phyloP scores from a whole-genome alignment of 2,113 vertebrate genomes.

The Dipodomys merriami region DNA sequence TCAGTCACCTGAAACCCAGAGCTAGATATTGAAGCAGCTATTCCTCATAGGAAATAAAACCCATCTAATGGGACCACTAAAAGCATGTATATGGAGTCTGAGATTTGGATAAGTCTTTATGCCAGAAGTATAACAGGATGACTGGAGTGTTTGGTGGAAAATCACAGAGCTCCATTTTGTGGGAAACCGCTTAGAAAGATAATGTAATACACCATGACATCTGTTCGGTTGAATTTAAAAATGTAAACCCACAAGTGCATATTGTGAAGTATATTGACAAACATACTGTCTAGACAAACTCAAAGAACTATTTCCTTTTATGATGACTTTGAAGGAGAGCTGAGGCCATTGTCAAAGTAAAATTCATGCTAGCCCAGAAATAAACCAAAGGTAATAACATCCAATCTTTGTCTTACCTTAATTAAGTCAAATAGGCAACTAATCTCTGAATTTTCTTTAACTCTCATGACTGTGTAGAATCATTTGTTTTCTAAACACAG shows the following conservation, averaged over 20 bases:
- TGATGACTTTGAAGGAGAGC: slow-evolving; percentile 31
- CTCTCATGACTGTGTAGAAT: not conserved
- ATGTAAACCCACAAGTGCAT: slow-evolving; percentile 51
- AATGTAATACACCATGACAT: slow-evolving; percentile 50
- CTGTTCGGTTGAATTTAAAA: slow-evolving; percentile 48
- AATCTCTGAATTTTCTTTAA: slow-evolving; percentile 42
- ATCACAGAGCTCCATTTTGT: slow-evolving; percentile 6
- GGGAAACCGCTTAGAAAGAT: slow-evolving; percentile 55
- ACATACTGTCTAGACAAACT: slow-evolving; percentile 58
- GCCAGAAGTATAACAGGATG: slow-evolving; percentile 1
- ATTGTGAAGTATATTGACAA: slow-evolving; percentile 37
- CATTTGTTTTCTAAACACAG: not conserved
- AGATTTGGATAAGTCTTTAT: slow-evolving; percentile 28
- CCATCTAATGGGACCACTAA: slow-evolving; percentile 26
- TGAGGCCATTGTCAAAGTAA: slow-evolving; percentile 1
- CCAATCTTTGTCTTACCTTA: not conserved
- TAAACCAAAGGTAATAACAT: slow-evolving; percentile 45
- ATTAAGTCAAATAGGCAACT: slow-evolving; percentile 29
- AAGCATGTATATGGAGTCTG: slow-evolving; percentile 23
- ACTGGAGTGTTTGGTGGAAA: not conserved
- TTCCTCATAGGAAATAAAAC: slow-evolving; percentile 42
- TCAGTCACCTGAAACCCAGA: slow-evolving; percentile 49
- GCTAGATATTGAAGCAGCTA: not conserved
- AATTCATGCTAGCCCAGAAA: slow-evolving; percentile 15
- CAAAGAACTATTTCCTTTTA: slow-evolving; percentile 55